Conservation (phyloP, 2,888 invertebrate genomes). For the Drosophila ustulata region DNA sequence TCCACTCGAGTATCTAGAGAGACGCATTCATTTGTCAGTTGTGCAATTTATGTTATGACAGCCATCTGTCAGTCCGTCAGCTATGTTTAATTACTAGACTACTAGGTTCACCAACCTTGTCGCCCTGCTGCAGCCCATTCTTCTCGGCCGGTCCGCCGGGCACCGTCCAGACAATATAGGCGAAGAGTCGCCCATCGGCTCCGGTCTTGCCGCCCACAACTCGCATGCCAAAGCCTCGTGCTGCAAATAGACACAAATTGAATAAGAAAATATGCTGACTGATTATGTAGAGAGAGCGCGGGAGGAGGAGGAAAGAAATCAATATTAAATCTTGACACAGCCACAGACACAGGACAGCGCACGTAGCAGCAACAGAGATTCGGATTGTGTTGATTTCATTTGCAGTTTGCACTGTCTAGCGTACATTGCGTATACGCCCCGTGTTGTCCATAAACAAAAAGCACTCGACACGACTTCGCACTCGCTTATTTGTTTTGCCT, state of each 20-base stretch:
- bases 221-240: conserved; percentile 96
- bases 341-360: neutral
- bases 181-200: conserved; percentile 93
- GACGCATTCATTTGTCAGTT: neutral
- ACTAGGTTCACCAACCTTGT: conserved; percentile 88
- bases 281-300: conserved; percentile 45
- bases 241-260: conserved; percentile 84
- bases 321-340: conserved; percentile 55
- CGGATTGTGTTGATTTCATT: conserved; percentile 75
- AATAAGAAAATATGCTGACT: conserved; percentile 65
- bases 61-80: conserved; percentile 37
- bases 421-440: conserved; percentile 54
- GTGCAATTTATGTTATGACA: conserved; percentile 29
- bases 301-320: conserved; percentile 34
- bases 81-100: neutral
- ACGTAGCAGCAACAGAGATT: conserved; percentile 56
- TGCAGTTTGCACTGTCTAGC: conserved; percentile 61
- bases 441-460: conserved; percentile 29
- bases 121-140: conserved; percentile 94
- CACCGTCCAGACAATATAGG: conserved; percentile 96
- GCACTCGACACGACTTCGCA: neutral
- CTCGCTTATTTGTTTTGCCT: conserved; percentile 21
- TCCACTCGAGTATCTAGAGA: conserved; percentile 94
- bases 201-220: conserved; percentile 97
- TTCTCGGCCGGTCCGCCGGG: conserved; percentile 96